Evolutionary conservation across 2,888 invertebrate species (phyloP).

Genomic region (Carterocephalus palaemon): DNA sequence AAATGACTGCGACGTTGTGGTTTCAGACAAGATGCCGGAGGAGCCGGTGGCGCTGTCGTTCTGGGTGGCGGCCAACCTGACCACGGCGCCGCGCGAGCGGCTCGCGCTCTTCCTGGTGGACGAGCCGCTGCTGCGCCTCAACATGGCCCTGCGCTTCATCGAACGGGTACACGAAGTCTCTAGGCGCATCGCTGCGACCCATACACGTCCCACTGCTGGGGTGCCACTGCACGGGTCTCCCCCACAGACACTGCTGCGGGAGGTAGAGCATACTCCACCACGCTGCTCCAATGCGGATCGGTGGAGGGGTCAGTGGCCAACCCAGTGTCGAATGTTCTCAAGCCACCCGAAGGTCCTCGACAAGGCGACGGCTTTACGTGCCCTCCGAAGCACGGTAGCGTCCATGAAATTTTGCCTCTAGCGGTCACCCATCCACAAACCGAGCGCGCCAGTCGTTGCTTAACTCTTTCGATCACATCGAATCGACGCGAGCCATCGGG

Average conservation of each 20-base stretch:
- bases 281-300: too few species aligned
- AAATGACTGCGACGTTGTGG: not conserved
- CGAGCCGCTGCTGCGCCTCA: conserved; percentile 62
- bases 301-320: too few species aligned
- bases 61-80: conserved; percentile 70
- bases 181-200: too few species aligned
- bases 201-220: not conserved
- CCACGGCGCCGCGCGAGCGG: conserved; percentile 56
- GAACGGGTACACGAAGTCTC: conserved; percentile 36
- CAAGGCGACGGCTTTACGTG: too few species aligned
- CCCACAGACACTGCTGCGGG: conserved; percentile 31
- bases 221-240: not conserved
- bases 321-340: too few species aligned
- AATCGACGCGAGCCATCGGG: too few species aligned
- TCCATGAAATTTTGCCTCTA: too few species aligned
- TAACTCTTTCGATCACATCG: too few species aligned
- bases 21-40: conserved; percentile 49
- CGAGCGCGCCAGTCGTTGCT: not conserved
- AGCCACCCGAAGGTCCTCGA: too few species aligned
- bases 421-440: not conserved
- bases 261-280: too few species aligned
- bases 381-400: too few species aligned
- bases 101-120: conserved; percentile 59
- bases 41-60: conserved; percentile 68
- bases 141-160: conserved; percentile 56